phyloP scores from a whole-genome alignment of 2,113 vertebrate genomes.

The Podilymbus podiceps region DNA sequence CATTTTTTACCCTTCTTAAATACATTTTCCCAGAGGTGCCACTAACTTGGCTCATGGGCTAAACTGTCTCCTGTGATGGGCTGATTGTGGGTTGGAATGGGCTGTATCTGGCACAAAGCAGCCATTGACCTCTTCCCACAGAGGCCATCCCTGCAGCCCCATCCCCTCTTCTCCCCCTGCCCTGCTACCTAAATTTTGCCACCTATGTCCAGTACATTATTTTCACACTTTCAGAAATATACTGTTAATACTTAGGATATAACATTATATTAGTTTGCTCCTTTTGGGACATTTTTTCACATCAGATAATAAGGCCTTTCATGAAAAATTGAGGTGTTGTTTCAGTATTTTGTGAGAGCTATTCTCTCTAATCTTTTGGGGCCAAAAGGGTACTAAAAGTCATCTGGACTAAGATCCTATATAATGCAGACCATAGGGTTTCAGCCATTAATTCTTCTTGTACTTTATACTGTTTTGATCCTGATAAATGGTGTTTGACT shows the following conservation, averaged over 20 bases:
- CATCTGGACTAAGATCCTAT: not conserved
- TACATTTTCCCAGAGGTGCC: fast-evolving
- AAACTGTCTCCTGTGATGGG: not conserved
- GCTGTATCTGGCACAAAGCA: not conserved
- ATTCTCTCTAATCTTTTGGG: not conserved
- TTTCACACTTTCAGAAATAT: not conserved
- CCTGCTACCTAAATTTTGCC: not conserved
- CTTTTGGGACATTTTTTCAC: not conserved
- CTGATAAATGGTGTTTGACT: not conserved
- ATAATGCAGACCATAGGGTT: not conserved
- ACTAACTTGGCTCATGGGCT: not conserved
- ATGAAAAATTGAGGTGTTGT: not conserved
- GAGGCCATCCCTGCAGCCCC: not conserved
- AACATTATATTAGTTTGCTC: not conserved
- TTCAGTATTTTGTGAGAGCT: not conserved
- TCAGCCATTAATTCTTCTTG: not conserved
- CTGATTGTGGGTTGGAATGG: fast-evolving
- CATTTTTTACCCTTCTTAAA: not conserved
- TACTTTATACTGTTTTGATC: not conserved
- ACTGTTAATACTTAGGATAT: not conserved
- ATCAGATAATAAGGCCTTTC: not conserved
- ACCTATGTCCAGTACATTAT: not conserved
- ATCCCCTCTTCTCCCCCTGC: not conserved
- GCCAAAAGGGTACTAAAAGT: not conserved
- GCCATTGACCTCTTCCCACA: not conserved